Evolutionary conservation across 2,797 vertebrate genomes (phyloP).

Genomic region (Sebastes miniatus): DNA sequence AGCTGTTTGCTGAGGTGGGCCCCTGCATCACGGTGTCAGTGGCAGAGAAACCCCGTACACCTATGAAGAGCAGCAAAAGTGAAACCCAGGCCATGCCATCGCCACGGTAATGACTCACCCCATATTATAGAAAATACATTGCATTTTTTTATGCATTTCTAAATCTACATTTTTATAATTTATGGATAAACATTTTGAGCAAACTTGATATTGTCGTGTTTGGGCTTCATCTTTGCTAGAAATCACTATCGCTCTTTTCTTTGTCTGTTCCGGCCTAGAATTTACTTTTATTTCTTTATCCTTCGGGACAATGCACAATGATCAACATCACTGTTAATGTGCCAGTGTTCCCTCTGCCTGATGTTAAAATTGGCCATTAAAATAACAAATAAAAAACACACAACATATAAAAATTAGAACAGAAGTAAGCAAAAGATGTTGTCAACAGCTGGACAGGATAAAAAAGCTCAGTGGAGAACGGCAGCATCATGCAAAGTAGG

Average conservation of each 20-base stretch:
- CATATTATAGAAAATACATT: not conserved
- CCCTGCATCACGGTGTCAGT: constrained; percentile 85
- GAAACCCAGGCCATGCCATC: constrained; percentile 85
- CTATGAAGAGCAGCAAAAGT: constrained; percentile 85
- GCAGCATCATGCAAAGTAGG: too few relatives aligned
- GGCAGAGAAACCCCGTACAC: constrained; percentile 88
- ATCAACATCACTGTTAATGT: too few relatives aligned
- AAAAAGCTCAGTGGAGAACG: too few relatives aligned
- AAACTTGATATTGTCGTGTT: not conserved
- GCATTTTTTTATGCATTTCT: not conserved
- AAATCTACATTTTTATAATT: not conserved
- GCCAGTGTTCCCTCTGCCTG: too few relatives aligned
- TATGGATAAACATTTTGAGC: accelerated
- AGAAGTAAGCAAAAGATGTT: too few relatives aligned
- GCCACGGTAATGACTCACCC: constrained; percentile 77
- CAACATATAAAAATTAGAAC: too few relatives aligned
- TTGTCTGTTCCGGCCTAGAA: too few relatives aligned
- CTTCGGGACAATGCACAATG: accelerated
- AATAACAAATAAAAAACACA: too few relatives aligned
- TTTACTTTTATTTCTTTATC: too few relatives aligned
- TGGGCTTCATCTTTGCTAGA: not conserved
- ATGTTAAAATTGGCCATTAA: too few relatives aligned
- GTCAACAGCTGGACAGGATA: too few relatives aligned
- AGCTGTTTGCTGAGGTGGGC: constrained; percentile 81
- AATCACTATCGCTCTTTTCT: too few relatives aligned